These are phyloP conservation scores for Ennomos fuscantarius DNA, from an alignment of 2,888 invertebrate species.

Conservation along the genomic window DNA sequence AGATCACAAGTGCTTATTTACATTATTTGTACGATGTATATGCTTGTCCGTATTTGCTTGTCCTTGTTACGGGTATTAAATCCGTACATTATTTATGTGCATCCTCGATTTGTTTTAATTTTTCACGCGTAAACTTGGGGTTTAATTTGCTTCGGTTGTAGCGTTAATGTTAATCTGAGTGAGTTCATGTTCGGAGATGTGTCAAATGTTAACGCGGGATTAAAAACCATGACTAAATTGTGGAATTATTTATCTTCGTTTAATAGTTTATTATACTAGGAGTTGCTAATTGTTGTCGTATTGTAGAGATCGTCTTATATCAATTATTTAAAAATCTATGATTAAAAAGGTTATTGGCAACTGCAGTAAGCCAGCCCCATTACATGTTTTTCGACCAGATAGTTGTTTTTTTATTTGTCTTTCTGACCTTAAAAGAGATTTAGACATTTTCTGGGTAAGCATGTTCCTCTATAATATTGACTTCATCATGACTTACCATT, in stretches of 20 bases:
- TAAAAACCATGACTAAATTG: slow-evolving; percentile 13
- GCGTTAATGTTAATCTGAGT: slow-evolving; percentile 17
- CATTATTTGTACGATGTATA: slow-evolving; percentile 1
- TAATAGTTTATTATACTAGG: background rate
- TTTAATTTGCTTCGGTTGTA: slow-evolving; percentile 25
- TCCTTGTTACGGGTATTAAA: slow-evolving; percentile 53
- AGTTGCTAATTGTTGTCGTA: too few relatives aligned
- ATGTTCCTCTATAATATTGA: too few relatives aligned
- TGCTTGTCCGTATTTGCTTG: slow-evolving; percentile 57
- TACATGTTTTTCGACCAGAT: too few relatives aligned
- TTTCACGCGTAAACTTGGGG: slow-evolving; percentile 37
- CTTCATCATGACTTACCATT: too few relatives aligned
- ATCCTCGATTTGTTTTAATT: slow-evolving; percentile 39
- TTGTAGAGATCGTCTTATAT: too few relatives aligned
- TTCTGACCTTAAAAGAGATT: too few relatives aligned
- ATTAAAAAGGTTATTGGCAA: too few relatives aligned
- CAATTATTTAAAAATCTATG: too few relatives aligned
- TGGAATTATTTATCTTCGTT: background rate
- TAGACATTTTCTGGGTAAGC: too few relatives aligned
- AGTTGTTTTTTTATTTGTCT: too few relatives aligned
- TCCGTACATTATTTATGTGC: slow-evolving; percentile 53
- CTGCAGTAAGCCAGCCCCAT: too few relatives aligned
- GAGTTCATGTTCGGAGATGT: slow-evolving; percentile 5
- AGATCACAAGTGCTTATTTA: slow-evolving; percentile 25
- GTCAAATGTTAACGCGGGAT: slow-evolving; percentile 11